A percentile compares a stretch with the other conserved stretches of the same genome.
Evolutionary conservation across 2,888 invertebrate species (phyloP).

Genomic region (Andricus quercusramuli): DNA sequence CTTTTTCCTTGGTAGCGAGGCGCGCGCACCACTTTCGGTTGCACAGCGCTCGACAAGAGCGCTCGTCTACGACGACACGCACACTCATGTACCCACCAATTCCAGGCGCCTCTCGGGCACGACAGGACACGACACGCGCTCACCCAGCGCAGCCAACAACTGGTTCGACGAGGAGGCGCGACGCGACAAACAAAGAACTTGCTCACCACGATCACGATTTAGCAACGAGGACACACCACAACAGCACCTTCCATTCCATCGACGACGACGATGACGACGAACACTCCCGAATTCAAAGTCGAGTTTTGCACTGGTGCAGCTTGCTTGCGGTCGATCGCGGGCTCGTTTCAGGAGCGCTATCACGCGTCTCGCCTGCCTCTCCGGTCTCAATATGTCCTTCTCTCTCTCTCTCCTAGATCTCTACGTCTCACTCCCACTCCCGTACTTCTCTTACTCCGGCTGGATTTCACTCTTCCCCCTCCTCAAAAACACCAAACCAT

Average conservation of each 20-base stretch:
- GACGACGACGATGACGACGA: not conserved
- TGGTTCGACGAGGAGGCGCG: conserved; percentile 5
- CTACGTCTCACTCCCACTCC: conserved; percentile 48
- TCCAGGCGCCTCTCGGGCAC: conserved; percentile 41
- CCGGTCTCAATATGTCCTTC: conserved; percentile 52
- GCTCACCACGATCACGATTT: not conserved
- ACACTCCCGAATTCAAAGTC: not conserved
- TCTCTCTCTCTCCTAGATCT: conserved; percentile 46
- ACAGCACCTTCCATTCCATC: not conserved
- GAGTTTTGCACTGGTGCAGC: conserved; percentile 14
- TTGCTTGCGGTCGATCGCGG: conserved; percentile 37
- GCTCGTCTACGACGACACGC: not conserved
- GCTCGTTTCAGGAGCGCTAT: conserved; percentile 38
- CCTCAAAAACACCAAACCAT: conserved; percentile 26
- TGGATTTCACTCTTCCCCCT: conserved; percentile 39
- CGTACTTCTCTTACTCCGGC: conserved; percentile 3
- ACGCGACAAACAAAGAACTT: conserved; percentile 10
- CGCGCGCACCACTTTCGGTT: conserved; percentile 49
- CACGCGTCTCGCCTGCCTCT: conserved; percentile 45
- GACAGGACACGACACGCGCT: conserved; percentile 53
- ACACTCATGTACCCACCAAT: conserved; percentile 46
- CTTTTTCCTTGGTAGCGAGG: conserved; percentile 45
- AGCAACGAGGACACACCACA: conserved; percentile 37
- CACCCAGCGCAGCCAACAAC: conserved; percentile 23
- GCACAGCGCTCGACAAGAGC: conserved; percentile 26